Percentiles rank a stretch among this genome's conserved stretches.
These are phyloP conservation scores for Dicycla oo DNA, from an alignment of 2,888 invertebrate species.

Conservation along the genomic window DNA sequence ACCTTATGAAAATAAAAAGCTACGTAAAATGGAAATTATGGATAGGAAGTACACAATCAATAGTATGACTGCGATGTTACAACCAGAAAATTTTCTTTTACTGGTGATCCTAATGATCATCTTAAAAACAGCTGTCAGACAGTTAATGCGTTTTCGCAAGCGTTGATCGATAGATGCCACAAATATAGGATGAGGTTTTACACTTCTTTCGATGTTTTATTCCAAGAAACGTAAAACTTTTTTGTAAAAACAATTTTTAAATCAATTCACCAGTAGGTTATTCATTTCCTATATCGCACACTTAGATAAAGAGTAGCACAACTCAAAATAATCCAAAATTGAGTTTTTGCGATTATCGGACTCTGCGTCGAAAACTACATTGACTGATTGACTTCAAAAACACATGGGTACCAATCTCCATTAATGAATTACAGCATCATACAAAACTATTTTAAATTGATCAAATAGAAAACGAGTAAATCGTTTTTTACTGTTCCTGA, in stretches of 20 bases:
- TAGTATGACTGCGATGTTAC: constrained; percentile 36
- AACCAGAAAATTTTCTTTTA: constrained; percentile 9
- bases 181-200: constrained; percentile 11
- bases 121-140: constrained; percentile 50
- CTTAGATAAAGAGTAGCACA: too few species aligned
- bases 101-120: constrained; percentile 8
- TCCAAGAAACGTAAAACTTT: constrained; percentile 17
- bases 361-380: too few species aligned
- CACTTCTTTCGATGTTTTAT: constrained; percentile 11
- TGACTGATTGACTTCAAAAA: too few species aligned
- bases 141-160: constrained; percentile 46
- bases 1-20: constrained; percentile 68
- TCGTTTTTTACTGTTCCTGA: too few species aligned
- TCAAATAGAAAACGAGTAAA: too few species aligned
- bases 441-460: too few species aligned
- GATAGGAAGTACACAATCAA: constrained; percentile 65
- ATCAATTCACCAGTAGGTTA: constrained; percentile 15
- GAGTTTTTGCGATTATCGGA: too few species aligned
- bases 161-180: constrained; percentile 52
- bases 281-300: constrained; percentile 22
- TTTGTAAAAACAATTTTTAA: constrained; percentile 8
- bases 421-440: too few species aligned
- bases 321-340: too few species aligned
- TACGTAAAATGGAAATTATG: constrained; percentile 72
- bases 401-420: too few species aligned